Percentiles rank a stretch among this genome's conserved stretches.
Conservation (phyloP, 2,113 vertebrate genomes). For the Xiphophorus couchianus region DNA sequence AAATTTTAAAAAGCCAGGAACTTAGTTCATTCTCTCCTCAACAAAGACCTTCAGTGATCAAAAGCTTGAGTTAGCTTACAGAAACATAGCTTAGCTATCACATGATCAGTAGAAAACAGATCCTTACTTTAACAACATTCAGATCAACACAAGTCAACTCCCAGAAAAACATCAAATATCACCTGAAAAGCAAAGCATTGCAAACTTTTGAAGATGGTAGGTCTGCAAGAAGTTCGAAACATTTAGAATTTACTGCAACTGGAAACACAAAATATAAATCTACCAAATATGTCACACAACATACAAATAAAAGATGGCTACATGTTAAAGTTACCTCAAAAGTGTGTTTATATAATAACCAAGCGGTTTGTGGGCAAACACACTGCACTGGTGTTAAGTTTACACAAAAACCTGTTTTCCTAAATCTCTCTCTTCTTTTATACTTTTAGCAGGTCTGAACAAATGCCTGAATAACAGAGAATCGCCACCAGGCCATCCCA, state of each 20-base stretch:
- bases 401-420: neutral
- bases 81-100: neutral
- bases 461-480: slow-evolving; percentile 16
- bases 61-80: neutral
- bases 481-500: slow-evolving; percentile 5
- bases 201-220: neutral
- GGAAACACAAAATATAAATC: neutral
- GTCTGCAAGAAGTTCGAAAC: too few relatives aligned
- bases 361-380: slow-evolving; percentile 9
- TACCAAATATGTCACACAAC: neutral
- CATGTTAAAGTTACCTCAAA: neutral
- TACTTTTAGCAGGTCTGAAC: slow-evolving; percentile 35
- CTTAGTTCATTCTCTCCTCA: neutral
- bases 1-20: neutral
- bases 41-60: neutral
- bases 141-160: neutral
- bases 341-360: slow-evolving; percentile 29
- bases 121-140: neutral
- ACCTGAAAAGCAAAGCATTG: neutral
- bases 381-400: neutral
- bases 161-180: neutral
- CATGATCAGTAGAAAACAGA: neutral
- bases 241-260: too few relatives aligned
- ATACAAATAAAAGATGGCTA: slow-evolving; percentile 2
- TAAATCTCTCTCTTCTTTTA: slow-evolving; percentile 10